Conservation (phyloP, 2,797 vertebrate genomes). For the Pteropus rufus region DNA sequence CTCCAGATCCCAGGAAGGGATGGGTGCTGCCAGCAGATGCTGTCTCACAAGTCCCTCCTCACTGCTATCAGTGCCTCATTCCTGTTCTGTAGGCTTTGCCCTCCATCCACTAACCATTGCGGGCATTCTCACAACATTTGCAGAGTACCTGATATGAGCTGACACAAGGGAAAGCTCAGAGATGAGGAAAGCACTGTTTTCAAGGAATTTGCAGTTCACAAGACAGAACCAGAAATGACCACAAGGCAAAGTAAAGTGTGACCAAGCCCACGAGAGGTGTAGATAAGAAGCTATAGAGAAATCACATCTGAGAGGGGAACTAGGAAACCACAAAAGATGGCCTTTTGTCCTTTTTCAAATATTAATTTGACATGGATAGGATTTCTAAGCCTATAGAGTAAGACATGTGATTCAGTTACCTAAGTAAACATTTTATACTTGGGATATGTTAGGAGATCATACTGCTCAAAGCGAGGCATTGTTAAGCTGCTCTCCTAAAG, state of each 20-base stretch:
- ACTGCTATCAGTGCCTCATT: neutral
- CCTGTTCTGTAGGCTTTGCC: neutral
- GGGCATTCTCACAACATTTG: neutral
- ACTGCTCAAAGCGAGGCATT: neutral
- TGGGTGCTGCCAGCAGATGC: neutral
- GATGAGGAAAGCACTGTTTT: neutral
- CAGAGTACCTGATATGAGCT: neutral
- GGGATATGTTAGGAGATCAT: neutral
- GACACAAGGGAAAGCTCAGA: neutral
- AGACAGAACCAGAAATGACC: neutral
- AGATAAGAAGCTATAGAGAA: neutral
- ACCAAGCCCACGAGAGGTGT: neutral
- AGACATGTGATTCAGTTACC: neutral
- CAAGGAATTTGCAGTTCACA: neutral
- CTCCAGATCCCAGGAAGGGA: neutral
- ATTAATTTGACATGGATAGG: neutral
- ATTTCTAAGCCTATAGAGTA: neutral
- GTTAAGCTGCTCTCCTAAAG: neutral
- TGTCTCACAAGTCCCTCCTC: neutral
- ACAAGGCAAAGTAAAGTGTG: neutral
- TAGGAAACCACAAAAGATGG: neutral
- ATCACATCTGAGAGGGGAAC: neutral
- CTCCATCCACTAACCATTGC: neutral
- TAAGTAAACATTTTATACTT: neutral
- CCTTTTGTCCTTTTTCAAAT: neutral